Conservation (phyloP, 2,888 invertebrate genomes). For the Isotomurus palustris region DNA sequence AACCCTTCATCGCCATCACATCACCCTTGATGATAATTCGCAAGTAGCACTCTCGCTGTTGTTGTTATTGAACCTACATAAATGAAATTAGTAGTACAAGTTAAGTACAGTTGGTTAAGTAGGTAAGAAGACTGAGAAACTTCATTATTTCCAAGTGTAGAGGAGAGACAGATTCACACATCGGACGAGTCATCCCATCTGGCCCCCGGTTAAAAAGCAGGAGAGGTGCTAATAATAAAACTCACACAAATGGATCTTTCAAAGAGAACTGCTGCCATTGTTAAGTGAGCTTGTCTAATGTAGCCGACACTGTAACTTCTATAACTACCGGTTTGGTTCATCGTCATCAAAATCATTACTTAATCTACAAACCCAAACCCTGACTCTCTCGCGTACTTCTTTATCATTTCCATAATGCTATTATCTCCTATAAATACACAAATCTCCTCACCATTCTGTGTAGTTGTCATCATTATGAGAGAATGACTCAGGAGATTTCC, state of each 20-base stretch:
- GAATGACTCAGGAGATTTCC: constrained; percentile 4
- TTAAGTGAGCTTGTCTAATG: constrained; percentile 9
- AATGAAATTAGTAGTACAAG: constrained; percentile 8
- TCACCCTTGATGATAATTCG: too few species aligned
- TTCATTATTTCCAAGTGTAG: constrained; percentile 7
- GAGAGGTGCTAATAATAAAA: constrained; percentile 15
- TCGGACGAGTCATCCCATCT: constrained; percentile 20
- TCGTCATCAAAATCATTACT: too few species aligned
- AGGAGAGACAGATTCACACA: neutral
- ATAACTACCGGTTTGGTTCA: constrained; percentile 5
- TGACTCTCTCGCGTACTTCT: neutral
- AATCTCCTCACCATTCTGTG: too few species aligned
- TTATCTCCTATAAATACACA: too few species aligned
- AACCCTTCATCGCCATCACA: too few species aligned
- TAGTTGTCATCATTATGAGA: neutral
- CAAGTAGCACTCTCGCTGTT: too few species aligned
- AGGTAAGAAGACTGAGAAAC: too few species aligned
- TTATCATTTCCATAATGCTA: too few species aligned
- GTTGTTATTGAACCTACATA: too few species aligned
- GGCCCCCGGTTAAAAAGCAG: constrained; percentile 1
- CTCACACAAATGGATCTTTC: neutral
- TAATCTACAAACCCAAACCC: too few species aligned
- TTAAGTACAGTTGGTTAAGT: constrained; percentile 10
- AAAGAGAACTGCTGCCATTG: neutral
- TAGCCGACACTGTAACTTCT: neutral